Conservation (phyloP, 2,797 vertebrate species). For the Myotis pilosus region DNA sequence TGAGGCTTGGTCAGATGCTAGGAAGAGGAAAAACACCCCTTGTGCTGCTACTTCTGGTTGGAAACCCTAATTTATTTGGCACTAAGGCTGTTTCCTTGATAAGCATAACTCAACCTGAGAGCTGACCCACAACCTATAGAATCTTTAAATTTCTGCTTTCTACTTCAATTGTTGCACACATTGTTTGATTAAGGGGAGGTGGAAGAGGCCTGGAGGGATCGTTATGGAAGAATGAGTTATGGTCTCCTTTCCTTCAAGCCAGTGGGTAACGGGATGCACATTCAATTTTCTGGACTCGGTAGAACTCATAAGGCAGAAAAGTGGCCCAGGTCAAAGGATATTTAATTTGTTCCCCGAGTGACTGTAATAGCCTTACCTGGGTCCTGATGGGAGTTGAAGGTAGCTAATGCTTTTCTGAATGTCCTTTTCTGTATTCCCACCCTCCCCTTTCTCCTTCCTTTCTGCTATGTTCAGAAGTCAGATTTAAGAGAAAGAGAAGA, state of each 20-base stretch:
- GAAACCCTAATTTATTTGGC: not conserved
- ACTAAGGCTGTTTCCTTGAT: not conserved
- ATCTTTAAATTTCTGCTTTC: not conserved
- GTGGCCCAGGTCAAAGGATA: not conserved
- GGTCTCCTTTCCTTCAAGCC: not conserved
- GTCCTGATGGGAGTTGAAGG: not conserved
- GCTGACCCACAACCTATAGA: not conserved
- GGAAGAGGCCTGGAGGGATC: not conserved
- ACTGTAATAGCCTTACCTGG: not conserved
- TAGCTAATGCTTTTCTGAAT: not conserved
- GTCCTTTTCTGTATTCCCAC: not conserved
- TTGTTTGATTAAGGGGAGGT: not conserved
- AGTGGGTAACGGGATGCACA: not conserved
- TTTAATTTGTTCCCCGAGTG: not conserved
- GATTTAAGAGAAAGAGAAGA: constrained; percentile 4
- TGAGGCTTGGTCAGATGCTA: not conserved
- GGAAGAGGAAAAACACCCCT: not conserved
- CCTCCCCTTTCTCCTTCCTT: not conserved
- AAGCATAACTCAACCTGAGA: not conserved
- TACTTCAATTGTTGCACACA: not conserved
- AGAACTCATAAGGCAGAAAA: constrained; percentile 1
- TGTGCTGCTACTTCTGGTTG: not conserved
- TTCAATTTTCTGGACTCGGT: not conserved
- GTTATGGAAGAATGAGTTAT: not conserved
- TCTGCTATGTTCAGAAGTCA: not conserved